Percentiles rank a stretch among this genome's conserved stretches.
Evolutionary conservation across 2,797 vertebrate species (phyloP).

Genomic region (Scleropages formosus): DNA sequence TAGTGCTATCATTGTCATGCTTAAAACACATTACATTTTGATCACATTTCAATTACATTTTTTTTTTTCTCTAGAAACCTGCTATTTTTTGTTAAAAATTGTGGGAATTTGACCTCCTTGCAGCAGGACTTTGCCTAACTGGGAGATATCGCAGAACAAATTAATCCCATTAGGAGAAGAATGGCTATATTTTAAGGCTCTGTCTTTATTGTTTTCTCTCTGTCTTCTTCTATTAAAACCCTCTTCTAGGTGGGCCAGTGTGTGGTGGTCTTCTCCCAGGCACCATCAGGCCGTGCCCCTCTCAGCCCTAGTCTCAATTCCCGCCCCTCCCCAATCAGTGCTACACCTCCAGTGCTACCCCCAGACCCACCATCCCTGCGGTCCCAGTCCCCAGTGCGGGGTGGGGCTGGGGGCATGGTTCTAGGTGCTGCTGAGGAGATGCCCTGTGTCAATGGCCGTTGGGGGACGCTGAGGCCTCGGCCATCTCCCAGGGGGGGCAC

Average conservation of each 20-base stretch:
- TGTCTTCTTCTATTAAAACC: constrained; percentile 24
- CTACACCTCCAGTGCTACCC: constrained; percentile 82
- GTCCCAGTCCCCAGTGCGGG: constrained; percentile 85
- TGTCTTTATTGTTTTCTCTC: neutral
- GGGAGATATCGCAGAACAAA: no score
- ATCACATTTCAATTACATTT: no score
- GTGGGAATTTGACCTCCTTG: no score
- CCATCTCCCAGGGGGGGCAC: constrained; percentile 77
- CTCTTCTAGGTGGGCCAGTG: constrained; percentile 87
- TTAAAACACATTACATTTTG: no score
- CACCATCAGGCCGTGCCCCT: constrained; percentile 90
- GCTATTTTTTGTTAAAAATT: no score
- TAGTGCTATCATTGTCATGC: no score
- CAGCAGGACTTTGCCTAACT: no score
- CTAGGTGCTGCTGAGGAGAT: constrained; percentile 81
- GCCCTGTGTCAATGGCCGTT: constrained; percentile 94
- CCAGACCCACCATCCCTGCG: constrained; percentile 84
- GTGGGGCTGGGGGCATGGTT: constrained; percentile 64
- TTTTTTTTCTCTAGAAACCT: no score
- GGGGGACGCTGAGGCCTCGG: constrained; percentile 90
- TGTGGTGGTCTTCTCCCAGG: constrained; percentile 97
- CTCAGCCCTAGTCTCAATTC: constrained; percentile 97
- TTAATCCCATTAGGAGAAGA: no score
- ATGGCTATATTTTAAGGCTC: neutral
- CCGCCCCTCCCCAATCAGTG: constrained; percentile 95